A percentile compares a stretch with the other conserved stretches of the same genome.
Conservation (phyloP, 2,797 vertebrate species). For the Anomalospiza imberbis region DNA sequence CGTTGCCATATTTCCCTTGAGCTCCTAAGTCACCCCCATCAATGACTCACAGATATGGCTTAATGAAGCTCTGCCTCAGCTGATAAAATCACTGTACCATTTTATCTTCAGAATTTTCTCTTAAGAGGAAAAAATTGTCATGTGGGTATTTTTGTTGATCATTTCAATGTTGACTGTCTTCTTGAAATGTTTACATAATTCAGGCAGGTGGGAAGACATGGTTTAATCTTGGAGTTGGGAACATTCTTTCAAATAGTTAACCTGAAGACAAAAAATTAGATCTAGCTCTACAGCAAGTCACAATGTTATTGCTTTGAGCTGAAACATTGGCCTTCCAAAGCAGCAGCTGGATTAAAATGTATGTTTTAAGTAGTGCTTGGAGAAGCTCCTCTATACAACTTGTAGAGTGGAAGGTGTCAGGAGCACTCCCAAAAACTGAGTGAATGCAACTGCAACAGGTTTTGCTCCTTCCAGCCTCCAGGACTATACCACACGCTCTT, state of each 20-base stretch:
- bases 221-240: background rate
- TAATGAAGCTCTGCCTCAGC: background rate
- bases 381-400: background rate
- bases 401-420: background rate
- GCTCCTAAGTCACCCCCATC: background rate
- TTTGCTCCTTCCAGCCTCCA: background rate
- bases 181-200: background rate
- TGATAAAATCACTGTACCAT: background rate
- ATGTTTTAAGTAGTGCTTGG: background rate
- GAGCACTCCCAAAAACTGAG: background rate
- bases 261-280: background rate
- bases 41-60: background rate
- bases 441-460: background rate
- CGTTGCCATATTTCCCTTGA: background rate
- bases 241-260: background rate
- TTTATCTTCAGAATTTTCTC: background rate
- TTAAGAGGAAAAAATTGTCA: background rate
- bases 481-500: background rate
- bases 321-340: background rate
- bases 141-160: background rate
- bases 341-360: background rate
- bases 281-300: background rate
- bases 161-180: background rate
- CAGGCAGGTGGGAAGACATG: background rate
- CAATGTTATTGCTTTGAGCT: background rate